phyloP scores from a whole-genome alignment of 1,140 invertebrate species.

The Drosophila seguyi region DNA sequence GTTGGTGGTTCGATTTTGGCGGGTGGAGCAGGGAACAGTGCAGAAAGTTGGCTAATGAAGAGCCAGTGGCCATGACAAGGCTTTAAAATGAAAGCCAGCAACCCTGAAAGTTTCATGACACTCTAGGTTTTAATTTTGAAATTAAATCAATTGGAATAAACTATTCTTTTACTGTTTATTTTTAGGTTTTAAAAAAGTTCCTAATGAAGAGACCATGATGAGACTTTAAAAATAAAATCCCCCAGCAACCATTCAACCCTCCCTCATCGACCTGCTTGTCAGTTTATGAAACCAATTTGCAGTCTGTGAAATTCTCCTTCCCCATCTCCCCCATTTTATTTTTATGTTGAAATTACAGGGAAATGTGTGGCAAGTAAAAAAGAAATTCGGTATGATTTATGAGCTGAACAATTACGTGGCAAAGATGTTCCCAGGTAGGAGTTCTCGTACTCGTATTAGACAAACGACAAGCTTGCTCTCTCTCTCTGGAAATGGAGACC shows the following conservation, averaged over 20 bases:
- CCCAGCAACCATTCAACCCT: neutral
- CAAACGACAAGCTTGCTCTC: slow-evolving; percentile 24
- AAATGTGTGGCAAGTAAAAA: slow-evolving; percentile 54
- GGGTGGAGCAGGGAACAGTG: neutral
- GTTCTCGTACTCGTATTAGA: slow-evolving; percentile 33
- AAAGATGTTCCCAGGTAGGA: slow-evolving; percentile 74
- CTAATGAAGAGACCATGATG: neutral
- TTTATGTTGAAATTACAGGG: slow-evolving; percentile 66
- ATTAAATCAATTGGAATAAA: neutral
- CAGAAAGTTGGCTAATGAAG: slow-evolving; percentile 43
- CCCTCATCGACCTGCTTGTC: slow-evolving; percentile 13
- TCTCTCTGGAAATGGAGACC: slow-evolving; percentile 33
- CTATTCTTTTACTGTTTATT: neutral
- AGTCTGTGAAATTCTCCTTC: slow-evolving; percentile 56
- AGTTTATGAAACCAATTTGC: slow-evolving; percentile 56
- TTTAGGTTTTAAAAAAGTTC: neutral
- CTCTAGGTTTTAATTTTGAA: neutral
- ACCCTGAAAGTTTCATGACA: neutral
- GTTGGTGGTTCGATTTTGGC: slow-evolving; percentile 23
- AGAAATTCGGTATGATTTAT: slow-evolving; percentile 76
- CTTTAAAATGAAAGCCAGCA: slow-evolving; percentile 31
- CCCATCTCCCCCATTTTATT: slow-evolving; percentile 1
- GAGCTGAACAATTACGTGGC: slow-evolving; percentile 73
- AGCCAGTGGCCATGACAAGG: slow-evolving; percentile 40
- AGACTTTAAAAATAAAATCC: no score